Evolutionary conservation across 2,113 vertebrate species (phyloP).

Genomic region (Isurus oxyrinchus): DNA sequence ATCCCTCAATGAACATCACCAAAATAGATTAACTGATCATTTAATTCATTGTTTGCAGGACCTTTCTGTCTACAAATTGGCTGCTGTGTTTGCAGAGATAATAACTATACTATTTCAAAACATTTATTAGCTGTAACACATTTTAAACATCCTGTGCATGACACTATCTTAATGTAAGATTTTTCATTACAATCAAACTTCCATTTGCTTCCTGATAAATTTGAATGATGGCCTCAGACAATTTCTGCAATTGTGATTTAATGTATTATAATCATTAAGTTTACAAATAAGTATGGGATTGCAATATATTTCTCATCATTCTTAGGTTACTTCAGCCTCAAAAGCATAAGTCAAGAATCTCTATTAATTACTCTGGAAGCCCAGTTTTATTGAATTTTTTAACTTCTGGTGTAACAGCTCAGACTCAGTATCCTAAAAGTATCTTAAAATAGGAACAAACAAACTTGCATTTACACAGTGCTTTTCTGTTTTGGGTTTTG

Average conservation of each 20-base stretch:
- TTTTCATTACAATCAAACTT: neutral
- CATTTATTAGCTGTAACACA: neutral
- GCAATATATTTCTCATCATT: neutral
- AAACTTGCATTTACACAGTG: neutral
- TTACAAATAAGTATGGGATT: neutral
- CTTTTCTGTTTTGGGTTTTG: neutral
- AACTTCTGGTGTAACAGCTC: no score
- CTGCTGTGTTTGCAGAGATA: neutral
- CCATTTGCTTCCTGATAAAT: neutral
- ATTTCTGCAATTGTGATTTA: neutral
- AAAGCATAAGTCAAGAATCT: neutral
- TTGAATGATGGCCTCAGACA: neutral
- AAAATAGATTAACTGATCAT: no score
- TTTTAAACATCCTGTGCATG: neutral
- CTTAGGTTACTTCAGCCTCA: neutral
- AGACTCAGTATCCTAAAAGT: neutral
- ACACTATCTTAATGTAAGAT: neutral
- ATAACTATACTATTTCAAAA: neutral
- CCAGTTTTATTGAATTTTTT: neutral
- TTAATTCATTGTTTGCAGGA: neutral
- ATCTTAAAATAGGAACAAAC: neutral
- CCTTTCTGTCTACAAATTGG: neutral
- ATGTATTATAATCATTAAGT: neutral
- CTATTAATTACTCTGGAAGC: neutral
- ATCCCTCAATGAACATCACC: neutral